phyloP scores from a whole-genome alignment of 2,797 vertebrate genomes.

The Loris lydekkerianus region DNA sequence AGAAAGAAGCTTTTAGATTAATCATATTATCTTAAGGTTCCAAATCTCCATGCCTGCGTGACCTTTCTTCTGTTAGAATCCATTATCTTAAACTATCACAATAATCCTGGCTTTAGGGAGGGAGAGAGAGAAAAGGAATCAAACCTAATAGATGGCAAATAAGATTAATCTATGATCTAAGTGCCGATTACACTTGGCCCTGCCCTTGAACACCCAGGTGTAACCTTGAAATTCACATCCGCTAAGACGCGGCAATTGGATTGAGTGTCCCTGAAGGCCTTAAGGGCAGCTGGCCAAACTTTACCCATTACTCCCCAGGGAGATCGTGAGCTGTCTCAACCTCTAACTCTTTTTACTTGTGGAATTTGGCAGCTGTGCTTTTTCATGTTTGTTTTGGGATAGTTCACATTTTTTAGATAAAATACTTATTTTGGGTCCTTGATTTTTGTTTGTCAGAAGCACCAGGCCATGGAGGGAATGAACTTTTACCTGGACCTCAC shows the following conservation, averaged over 20 bases:
- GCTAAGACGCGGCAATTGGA: constrained; percentile 95
- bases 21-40: constrained; percentile 99
- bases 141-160: constrained; percentile 99
- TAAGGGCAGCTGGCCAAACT: constrained; percentile 91
- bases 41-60: constrained; percentile 97
- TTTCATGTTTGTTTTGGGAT: constrained; percentile 89
- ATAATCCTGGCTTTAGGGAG: constrained; percentile 99
- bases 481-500: constrained; percentile 92
- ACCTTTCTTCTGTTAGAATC: constrained; percentile 99
- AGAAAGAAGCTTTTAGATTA: constrained; percentile 99
- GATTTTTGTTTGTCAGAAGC: constrained; percentile 89
- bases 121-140: constrained; percentile 97
- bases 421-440: constrained; percentile 89
- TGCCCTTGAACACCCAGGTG: constrained; percentile 99
- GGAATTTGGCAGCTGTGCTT: constrained; percentile 87
- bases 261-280: constrained; percentile 92
- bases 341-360: constrained; percentile 84
- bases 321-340: constrained; percentile 77
- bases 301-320: constrained; percentile 87
- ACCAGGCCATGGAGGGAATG: constrained; percentile 83
- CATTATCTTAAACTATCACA: constrained; percentile 99
- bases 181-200: constrained; percentile 99
- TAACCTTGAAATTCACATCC: constrained; percentile 99
- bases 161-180: constrained; percentile 99
- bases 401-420: constrained; percentile 90